Conservation (phyloP, 2,113 vertebrate species). For the Rattus norvegicus region DNA sequence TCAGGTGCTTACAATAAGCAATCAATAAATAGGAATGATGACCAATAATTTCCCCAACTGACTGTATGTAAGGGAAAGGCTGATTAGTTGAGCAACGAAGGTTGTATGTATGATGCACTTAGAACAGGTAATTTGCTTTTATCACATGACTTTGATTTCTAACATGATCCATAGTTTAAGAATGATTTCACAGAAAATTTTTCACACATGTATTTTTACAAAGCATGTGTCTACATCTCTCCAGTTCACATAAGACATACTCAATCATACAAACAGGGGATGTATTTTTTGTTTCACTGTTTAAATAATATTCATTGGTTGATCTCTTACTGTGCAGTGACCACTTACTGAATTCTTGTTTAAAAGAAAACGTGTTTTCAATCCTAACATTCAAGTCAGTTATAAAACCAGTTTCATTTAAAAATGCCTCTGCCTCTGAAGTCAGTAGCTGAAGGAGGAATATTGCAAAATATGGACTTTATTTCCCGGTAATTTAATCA, state of each 20-base stretch:
- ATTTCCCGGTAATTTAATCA: slow-evolving; percentile 56
- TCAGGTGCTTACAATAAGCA: not conserved
- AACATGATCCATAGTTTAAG: not conserved
- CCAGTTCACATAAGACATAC: not conserved
- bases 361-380: not conserved
- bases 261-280: not conserved
- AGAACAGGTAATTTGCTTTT: too few species aligned
- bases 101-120: rapidly evolving
- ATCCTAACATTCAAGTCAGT: not conserved
- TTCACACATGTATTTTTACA: not conserved
- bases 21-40: not conserved
- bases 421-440: not conserved
- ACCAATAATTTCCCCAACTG: not conserved
- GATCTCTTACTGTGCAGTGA: not conserved
- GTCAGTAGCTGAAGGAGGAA: slow-evolving; percentile 11
- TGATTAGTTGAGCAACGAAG: rapidly evolving
- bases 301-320: not conserved
- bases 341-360: not conserved
- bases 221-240: not conserved
- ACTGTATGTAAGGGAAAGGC: not conserved
- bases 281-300: not conserved
- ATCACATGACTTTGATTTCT: not conserved
- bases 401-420: not conserved
- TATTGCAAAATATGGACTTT: not conserved
- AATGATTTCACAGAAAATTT: not conserved